Evolutionary conservation across 1,140 invertebrate species (phyloP).

Genomic region (Pseudomyrmex sp.): DNA sequence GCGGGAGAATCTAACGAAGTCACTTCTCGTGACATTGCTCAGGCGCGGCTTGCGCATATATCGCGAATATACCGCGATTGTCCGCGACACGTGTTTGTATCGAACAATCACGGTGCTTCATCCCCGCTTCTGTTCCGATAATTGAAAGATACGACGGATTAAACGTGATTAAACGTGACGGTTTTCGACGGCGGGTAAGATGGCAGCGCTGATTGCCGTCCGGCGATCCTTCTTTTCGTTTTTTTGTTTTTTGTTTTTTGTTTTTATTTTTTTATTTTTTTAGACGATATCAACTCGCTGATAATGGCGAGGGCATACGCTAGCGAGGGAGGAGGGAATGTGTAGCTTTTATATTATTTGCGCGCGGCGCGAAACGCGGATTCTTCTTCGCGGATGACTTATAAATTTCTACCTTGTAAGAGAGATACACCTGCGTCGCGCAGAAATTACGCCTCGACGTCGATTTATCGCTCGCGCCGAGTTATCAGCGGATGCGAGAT

Average conservation of each 20-base stretch:
- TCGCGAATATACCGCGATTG: slow-evolving; percentile 48
- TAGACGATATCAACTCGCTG: slow-evolving; percentile 57
- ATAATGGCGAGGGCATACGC: background rate
- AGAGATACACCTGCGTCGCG: slow-evolving; percentile 31
- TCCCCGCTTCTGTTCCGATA: slow-evolving; percentile 59
- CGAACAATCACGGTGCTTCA: background rate
- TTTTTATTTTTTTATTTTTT: slow-evolving; percentile 14
- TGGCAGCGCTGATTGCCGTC: slow-evolving; percentile 50
- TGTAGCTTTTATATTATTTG: background rate
- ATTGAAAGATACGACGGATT: slow-evolving; percentile 52
- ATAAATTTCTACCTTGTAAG: slow-evolving; percentile 57
- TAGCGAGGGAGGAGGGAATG: slow-evolving; percentile 3
- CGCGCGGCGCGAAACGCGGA: slow-evolving; percentile 6
- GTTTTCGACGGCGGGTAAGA: slow-evolving; percentile 65
- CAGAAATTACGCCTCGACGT: slow-evolving; percentile 42
- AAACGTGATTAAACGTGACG: slow-evolving; percentile 67
- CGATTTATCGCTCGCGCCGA: slow-evolving; percentile 47
- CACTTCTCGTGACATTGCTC: slow-evolving; percentile 66
- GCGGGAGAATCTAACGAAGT: slow-evolving; percentile 49
- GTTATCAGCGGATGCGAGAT: slow-evolving; percentile 30
- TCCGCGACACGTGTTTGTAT: slow-evolving; percentile 57
- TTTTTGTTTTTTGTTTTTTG: no score
- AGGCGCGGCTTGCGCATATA: slow-evolving; percentile 55
- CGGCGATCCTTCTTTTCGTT: no score
- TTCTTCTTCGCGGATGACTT: slow-evolving; percentile 39